phyloP scores from a whole-genome alignment of 2,113 vertebrate species.

The Pelvicachromis taeniatus region DNA sequence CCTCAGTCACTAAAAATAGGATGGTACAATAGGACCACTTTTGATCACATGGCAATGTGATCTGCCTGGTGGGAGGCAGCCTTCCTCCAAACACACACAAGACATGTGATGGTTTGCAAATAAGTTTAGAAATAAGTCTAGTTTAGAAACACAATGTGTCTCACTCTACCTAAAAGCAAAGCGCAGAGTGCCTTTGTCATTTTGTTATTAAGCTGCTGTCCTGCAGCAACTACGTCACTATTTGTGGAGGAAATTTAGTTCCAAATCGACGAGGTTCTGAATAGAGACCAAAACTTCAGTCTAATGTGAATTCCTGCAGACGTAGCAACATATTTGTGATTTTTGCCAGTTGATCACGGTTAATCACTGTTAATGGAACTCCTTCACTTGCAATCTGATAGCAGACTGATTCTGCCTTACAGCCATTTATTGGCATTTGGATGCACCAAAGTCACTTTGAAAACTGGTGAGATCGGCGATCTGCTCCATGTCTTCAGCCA shows the following conservation, averaged over 20 bases:
- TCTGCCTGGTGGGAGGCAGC: neutral
- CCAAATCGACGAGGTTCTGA: no score
- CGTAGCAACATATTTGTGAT: neutral
- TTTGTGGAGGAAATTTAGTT: neutral
- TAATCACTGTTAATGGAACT: neutral
- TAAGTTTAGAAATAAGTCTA: neutral
- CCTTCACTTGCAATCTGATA: accelerated
- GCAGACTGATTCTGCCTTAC: no score
- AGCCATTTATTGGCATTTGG: neutral
- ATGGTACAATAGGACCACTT: neutral
- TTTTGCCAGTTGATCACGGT: neutral
- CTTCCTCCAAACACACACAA: neutral
- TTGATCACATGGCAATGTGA: neutral
- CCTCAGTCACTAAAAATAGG: neutral
- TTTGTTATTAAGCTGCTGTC: no score
- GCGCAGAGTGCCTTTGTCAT: neutral
- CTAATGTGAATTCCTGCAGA: neutral
- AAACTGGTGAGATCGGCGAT: neutral
- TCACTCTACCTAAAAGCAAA: neutral
- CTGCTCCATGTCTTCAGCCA: neutral
- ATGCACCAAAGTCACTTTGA: neutral
- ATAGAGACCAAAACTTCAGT: no score
- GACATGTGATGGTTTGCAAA: neutral
- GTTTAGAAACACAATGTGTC: no score
- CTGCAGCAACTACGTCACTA: no score